phyloP scores from a whole-genome alignment of 2,888 invertebrate species.

The Noctua comes region DNA sequence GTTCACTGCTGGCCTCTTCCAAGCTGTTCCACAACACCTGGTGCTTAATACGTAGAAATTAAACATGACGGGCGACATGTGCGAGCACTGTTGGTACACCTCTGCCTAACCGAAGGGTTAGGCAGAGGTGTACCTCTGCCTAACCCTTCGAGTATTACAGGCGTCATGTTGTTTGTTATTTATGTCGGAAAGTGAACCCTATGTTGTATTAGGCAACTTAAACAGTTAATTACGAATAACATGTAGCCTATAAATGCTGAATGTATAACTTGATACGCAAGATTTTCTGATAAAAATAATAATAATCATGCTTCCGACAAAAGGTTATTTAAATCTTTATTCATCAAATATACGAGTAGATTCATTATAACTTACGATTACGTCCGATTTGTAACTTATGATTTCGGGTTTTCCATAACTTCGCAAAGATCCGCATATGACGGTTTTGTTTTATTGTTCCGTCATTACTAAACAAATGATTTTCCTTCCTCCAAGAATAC shows the following conservation, averaged over 20 bases:
- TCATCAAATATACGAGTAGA: too few relatives aligned
- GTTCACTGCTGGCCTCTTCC: neutral
- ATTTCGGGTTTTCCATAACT: neutral
- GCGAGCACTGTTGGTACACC: neutral
- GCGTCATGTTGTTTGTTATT: neutral
- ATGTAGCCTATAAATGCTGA: neutral
- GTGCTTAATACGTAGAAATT: neutral
- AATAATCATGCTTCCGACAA: neutral
- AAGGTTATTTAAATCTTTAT: neutral
- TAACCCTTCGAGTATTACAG: neutral
- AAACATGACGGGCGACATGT: neutral
- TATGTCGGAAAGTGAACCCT: neutral
- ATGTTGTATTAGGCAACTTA: too few relatives aligned
- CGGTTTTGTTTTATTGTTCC: neutral
- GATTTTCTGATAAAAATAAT: neutral
- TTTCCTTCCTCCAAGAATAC: slow-evolving; percentile 10
- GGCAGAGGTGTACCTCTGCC: neutral
- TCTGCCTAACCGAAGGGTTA: neutral
- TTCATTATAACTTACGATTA: too few relatives aligned
- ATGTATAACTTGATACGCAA: neutral
- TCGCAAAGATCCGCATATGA: slow-evolving; percentile 17
- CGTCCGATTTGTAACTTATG: too few relatives aligned
- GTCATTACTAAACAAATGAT: neutral
- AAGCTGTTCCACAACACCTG: neutral
- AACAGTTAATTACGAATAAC: too few relatives aligned